Percentiles rank a stretch among this genome's conserved stretches.
Evolutionary conservation across 2,888 invertebrate species (phyloP).

Genomic region (Caenorhabditis virilis): DNA sequence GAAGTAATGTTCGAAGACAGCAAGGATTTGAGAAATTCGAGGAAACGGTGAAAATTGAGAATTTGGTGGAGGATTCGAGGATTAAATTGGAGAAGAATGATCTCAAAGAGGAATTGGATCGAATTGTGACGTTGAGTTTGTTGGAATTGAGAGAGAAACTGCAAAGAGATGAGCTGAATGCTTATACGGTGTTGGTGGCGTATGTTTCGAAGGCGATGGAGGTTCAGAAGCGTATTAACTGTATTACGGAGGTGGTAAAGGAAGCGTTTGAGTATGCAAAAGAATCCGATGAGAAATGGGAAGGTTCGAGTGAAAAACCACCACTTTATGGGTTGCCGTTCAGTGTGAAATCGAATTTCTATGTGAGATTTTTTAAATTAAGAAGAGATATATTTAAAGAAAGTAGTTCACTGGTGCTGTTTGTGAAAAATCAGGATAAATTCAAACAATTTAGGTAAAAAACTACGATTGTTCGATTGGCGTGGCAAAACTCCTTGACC

Average conservation of each 20-base stretch:
- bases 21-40: constrained; percentile 26
- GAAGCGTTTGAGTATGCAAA: constrained; percentile 56
- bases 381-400: too few relatives aligned
- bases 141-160: constrained; percentile 42
- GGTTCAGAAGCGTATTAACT: constrained; percentile 60
- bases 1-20: constrained; percentile 16
- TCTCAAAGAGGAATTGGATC: neutral
- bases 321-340: constrained; percentile 66
- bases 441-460: constrained; percentile 48
- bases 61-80: constrained; percentile 1
- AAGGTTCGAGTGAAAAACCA: constrained; percentile 48
- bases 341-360: constrained; percentile 66
- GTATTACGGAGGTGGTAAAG: constrained; percentile 57
- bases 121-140: neutral
- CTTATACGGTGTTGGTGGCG: constrained; percentile 56
- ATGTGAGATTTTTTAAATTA: constrained; percentile 31
- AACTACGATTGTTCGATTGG: constrained; percentile 69
- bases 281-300: constrained; percentile 42
- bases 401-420: too few relatives aligned
- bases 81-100: constrained; percentile 2
- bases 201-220: constrained; percentile 58
- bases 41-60: neutral
- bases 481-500: constrained; percentile 66
- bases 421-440: neutral
- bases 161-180: constrained; percentile 53